These are phyloP conservation scores for Sarotherodon lohbergeri DNA, from an alignment of 2,113 vertebrate genomes.

Conservation along the genomic window DNA sequence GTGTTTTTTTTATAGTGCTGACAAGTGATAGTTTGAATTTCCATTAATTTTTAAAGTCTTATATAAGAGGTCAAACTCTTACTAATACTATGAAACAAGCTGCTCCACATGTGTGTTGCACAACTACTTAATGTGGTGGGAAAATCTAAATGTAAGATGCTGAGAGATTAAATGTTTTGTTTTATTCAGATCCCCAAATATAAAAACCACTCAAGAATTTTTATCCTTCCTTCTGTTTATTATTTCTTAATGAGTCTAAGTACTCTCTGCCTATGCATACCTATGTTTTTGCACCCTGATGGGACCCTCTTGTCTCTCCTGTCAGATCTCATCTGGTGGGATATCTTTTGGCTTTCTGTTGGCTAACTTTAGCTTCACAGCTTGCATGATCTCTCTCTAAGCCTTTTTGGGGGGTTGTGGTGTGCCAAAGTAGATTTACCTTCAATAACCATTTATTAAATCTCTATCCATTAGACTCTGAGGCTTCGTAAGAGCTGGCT, in stretches of 20 bases:
- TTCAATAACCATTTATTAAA: slow-evolving; percentile 99
- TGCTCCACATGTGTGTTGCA: not conserved
- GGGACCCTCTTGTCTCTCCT: not conserved
- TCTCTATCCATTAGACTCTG: slow-evolving; percentile 88
- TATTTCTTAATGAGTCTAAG: not conserved
- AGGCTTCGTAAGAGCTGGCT: slow-evolving; percentile 77
- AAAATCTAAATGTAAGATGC: not conserved
- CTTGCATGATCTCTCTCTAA: slow-evolving; percentile 64
- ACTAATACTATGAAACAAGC: not conserved
- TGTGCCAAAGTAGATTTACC: slow-evolving; percentile 93
- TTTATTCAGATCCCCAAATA: not conserved
- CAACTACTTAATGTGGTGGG: not conserved
- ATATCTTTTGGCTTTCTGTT: slow-evolving; percentile 34
- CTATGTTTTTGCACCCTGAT: not conserved
- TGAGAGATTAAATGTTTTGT: not conserved
- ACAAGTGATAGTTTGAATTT: not conserved
- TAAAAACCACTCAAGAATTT: not conserved
- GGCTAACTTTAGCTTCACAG: slow-evolving; percentile 57
- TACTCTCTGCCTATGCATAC: not conserved
- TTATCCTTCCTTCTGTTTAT: not conserved
- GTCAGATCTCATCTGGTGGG: slow-evolving; percentile 34
- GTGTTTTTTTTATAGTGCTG: not conserved
- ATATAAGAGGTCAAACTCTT: not conserved
- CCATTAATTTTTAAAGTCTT: not conserved
- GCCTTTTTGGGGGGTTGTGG: slow-evolving; percentile 73